Evolutionary conservation across 2,113 vertebrate genomes (phyloP).

Genomic region (Alethe diademata): DNA sequence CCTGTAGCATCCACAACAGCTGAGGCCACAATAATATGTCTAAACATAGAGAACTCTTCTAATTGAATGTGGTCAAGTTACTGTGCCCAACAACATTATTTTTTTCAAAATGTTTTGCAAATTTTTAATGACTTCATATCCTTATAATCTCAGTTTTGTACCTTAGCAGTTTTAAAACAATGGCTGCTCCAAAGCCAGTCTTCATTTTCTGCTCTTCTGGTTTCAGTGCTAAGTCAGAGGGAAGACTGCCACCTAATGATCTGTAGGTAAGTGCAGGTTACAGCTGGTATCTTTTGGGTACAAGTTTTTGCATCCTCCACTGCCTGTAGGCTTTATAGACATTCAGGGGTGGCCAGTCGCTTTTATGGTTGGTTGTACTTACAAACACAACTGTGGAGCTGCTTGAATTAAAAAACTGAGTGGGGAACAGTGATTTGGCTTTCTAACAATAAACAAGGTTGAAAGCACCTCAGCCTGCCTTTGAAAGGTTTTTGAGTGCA

Average conservation of each 20-base stretch:
- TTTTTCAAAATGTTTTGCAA: not conserved
- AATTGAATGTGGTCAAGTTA: not conserved
- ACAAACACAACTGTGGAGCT: not conserved
- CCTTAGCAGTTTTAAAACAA: not conserved
- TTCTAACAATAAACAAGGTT: not conserved
- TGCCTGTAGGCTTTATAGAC: not conserved
- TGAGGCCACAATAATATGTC: not conserved
- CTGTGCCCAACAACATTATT: not conserved
- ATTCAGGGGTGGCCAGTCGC: not conserved
- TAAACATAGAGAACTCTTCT: not conserved
- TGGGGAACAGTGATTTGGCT: not conserved
- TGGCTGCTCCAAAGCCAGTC: not conserved
- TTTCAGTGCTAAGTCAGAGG: not conserved
- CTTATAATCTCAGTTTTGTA: not conserved
- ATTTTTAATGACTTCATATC: not conserved
- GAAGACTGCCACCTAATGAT: conserved; percentile 51
- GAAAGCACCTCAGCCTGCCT: conserved; percentile 7
- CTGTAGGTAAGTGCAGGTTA: not conserved
- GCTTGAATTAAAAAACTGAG: not conserved
- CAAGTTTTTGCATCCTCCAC: not conserved
- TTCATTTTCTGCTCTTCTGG: not conserved
- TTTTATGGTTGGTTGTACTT: conserved; percentile 11
- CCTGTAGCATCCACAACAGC: not conserved
- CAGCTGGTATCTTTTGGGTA: not conserved
- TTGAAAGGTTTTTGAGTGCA: not conserved